Base-by-base conservation (phyloP, 2,797 vertebrate genomes). In the Amblyopsis hoosieri region DNA sequence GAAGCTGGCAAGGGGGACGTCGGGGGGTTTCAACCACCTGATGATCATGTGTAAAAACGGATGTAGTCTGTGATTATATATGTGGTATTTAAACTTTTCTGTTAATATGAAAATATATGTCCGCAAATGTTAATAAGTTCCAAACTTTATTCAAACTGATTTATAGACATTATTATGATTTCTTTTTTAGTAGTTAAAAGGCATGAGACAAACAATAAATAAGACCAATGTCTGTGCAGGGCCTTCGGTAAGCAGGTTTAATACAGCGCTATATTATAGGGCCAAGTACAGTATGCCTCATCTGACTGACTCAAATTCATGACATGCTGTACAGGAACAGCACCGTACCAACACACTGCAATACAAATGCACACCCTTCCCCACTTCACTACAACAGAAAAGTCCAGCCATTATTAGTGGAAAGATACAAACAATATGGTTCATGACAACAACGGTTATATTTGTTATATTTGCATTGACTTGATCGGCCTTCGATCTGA, bases 291-390 rank as follows among this genome's bases (percentile, higher is more conserved):
- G 71, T 75, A 77, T 71, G 76, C 60, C 23, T 3, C 23, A 66
- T 75, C 76, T 80, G 64, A 64, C 63, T 60, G 68, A 70, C 75
- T 87, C 52, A 62, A 79, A 80, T 64, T 72, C 23, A 29, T 29
- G 23, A 48, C 49, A 14, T 83, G 84, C 77, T 77, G 88, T 63
- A 83, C 86, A 42, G 37, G 7, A 86, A 76, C 75, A 70, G 54
- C 86, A 90, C 84, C 65, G 84, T 89, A 86, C 67, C 64, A 66
- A 76, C 67, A 65, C 68, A 67, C 71, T 74, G 60, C 62, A 48
- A 62, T 47, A 63, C 53, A 48, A 46, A 59, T 47, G 52, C 52
- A 55, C n/a, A 55, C 57, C 74, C 66, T 46, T 60, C 54, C 37
- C 49, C 17, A 54, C 58, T 42, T 45, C 31, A 29, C 37, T 0